These are phyloP conservation scores for Meteorus colon DNA, from an alignment of 2,888 invertebrate genomes.

Conservation along the genomic window DNA sequence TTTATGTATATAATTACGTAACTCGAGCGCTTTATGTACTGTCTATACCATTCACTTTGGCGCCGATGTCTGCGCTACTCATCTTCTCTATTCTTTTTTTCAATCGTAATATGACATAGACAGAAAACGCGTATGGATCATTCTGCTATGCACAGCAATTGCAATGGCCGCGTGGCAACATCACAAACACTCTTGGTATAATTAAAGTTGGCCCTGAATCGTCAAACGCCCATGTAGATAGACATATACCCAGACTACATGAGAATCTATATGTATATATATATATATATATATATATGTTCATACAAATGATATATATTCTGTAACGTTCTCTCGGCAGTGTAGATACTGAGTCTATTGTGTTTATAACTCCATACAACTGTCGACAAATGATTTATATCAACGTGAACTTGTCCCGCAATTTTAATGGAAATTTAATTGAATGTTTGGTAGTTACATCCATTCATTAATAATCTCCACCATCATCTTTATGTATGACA, in stretches of 20 bases:
- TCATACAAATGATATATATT: slow-evolving; percentile 1
- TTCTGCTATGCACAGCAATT: not conserved
- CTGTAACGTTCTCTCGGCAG: not conserved
- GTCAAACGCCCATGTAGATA: slow-evolving; percentile 3
- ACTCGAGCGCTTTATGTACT: slow-evolving; percentile 9
- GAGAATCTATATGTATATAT: not conserved
- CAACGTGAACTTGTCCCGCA: slow-evolving; percentile 13
- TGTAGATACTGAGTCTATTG: slow-evolving; percentile 18
- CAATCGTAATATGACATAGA: slow-evolving; percentile 4
- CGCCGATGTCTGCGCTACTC: not conserved
- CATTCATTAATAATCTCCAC: not conserved
- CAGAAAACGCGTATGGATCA: slow-evolving; percentile 1
- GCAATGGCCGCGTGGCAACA: slow-evolving; percentile 20
- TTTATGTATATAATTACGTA: slow-evolving; percentile 6
- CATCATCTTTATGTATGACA: not conserved
- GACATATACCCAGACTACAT: not conserved
- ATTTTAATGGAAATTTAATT: slow-evolving; percentile 29
- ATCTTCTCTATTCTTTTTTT: not conserved
- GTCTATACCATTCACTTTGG: not conserved
- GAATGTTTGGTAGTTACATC: not conserved
- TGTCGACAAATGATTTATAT: slow-evolving; percentile 24
- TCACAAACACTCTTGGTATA: slow-evolving; percentile 12
- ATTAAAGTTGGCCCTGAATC: slow-evolving; percentile 38
- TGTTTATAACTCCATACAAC: slow-evolving; percentile 10
- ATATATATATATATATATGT: not conserved